Evolutionary conservation across 2,113 vertebrate species (phyloP).

Genomic region (Rhinolophus ferrumequinum): DNA sequence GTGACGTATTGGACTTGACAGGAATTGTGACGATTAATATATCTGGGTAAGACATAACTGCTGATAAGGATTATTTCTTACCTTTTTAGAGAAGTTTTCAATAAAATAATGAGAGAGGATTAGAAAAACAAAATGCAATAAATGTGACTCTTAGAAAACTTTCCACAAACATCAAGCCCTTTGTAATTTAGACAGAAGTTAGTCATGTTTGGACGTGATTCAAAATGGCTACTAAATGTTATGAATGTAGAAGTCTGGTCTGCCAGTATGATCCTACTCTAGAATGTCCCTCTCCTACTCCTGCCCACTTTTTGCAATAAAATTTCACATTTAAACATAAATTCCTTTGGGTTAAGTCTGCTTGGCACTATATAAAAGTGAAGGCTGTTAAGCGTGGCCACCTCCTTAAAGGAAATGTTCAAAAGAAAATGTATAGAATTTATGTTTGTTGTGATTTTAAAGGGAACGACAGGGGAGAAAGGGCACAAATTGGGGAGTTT

Average conservation of each 20-base stretch:
- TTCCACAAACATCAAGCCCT: not conserved
- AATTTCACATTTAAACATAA: not conserved
- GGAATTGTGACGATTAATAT: not conserved
- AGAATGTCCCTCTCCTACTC: not conserved
- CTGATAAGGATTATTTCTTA: not conserved
- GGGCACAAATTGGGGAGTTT: not conserved
- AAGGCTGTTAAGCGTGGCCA: not conserved
- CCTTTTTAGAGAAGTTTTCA: not conserved
- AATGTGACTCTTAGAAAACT: conserved; percentile 34
- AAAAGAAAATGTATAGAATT: not conserved
- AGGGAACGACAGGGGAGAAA: not conserved
- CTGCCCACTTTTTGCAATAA: not conserved
- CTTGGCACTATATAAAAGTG: not conserved
- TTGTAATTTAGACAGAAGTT: not conserved
- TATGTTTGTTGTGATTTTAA: not conserved
- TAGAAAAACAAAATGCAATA: not conserved
- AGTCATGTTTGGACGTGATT: not conserved
- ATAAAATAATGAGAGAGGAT: not conserved
- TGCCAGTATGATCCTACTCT: not conserved
- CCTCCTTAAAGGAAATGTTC: not conserved
- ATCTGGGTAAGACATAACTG: not conserved
- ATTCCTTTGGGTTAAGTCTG: not conserved
- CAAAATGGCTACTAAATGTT: not conserved
- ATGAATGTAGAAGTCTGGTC: not conserved
- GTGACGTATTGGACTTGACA: not conserved